phyloP scores from a whole-genome alignment of 2,888 invertebrate species.

The Rhagonycha lutea region DNA sequence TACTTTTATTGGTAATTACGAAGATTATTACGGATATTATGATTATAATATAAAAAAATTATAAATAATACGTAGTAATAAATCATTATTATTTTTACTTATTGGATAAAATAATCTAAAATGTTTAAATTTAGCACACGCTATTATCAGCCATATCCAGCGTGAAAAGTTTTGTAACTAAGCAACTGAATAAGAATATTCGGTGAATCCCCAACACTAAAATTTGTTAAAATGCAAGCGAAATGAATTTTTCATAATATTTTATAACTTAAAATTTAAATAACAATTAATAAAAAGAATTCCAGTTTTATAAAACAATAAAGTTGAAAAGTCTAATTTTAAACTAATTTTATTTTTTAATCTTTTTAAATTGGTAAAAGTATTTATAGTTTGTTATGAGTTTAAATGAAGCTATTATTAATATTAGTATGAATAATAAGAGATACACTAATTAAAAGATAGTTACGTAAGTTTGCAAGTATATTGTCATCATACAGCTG shows the following conservation, averaged over 20 bases:
- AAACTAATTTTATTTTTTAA: background rate
- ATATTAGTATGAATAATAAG: background rate
- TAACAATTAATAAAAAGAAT: background rate
- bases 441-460: conserved; percentile 29
- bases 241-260: background rate
- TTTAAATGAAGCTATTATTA: background rate
- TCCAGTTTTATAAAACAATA: background rate
- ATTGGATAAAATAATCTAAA: too few relatives aligned
- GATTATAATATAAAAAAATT: background rate
- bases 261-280: background rate
- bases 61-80: background rate
- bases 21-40: background rate
- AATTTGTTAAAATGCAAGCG: too few relatives aligned
- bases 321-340: background rate
- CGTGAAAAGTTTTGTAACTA: background rate
- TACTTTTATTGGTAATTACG: background rate
- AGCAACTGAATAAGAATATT: background rate
- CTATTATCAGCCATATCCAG: too few relatives aligned
- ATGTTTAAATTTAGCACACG: too few relatives aligned
- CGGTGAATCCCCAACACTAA: background rate
- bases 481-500: conserved; percentile 55
- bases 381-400: background rate
- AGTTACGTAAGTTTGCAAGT: conserved; percentile 49
- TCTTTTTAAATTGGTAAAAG: background rate
- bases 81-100: background rate